Evolutionary conservation across 2,888 invertebrate species (phyloP).

Genomic region (Aphodius sticticus): DNA sequence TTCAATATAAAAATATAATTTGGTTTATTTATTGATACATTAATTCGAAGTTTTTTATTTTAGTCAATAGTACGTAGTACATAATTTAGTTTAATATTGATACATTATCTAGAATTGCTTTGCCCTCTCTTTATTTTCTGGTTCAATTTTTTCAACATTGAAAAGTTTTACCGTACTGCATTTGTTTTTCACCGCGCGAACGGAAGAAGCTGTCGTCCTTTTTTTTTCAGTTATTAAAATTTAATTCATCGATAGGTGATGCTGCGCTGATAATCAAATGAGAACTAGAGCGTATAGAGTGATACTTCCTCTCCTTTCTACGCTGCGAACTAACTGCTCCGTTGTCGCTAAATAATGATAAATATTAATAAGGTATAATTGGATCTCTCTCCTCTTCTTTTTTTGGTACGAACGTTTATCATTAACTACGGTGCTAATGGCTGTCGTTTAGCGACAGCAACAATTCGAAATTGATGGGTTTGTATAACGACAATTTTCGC

Average conservation of each 20-base stretch:
- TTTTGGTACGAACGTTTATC: background rate
- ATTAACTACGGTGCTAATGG: background rate
- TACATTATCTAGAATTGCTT: no score
- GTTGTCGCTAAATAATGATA: slow-evolving; percentile 4
- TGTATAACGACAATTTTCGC: background rate
- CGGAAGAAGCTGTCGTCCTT: background rate
- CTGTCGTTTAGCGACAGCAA: background rate
- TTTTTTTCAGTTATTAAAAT: background rate
- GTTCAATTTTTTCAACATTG: no score
- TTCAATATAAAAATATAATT: no score
- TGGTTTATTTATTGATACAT: no score
- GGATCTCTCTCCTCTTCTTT: background rate
- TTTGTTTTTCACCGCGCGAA: no score
- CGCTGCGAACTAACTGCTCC: background rate
- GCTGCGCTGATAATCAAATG: background rate
- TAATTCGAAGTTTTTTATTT: no score
- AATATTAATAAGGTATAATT: background rate
- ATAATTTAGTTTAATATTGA: no score
- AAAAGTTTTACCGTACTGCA: no score
- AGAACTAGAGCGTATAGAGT: background rate
- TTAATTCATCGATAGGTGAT: background rate
- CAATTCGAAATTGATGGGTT: background rate
- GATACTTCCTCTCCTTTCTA: background rate
- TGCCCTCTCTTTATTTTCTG: no score
- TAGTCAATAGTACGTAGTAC: no score